These are phyloP conservation scores for Eurois occulta DNA, from an alignment of 2,888 invertebrate species.

Conservation along the genomic window DNA sequence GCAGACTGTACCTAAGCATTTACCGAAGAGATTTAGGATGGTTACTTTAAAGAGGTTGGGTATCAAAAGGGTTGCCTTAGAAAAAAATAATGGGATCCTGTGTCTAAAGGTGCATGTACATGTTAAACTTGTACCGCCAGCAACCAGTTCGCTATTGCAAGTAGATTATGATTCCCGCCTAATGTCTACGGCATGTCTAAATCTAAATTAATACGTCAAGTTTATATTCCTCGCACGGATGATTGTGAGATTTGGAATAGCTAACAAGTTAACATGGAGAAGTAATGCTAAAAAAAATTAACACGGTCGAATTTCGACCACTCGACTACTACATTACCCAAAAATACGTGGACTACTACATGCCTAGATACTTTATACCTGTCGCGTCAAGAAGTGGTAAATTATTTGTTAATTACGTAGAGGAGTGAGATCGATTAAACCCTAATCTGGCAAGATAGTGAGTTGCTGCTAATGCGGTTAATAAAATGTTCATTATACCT, in stretches of 20 bases:
- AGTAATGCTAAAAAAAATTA: neutral
- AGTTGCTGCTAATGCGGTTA: constrained; percentile 41
- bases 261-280: neutral
- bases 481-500: constrained; percentile 37
- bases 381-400: neutral
- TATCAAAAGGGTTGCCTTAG: neutral
- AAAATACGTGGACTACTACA: neutral
- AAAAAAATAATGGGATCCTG: neutral
- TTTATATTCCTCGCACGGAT: neutral
- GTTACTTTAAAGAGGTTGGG: neutral
- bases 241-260: neutral
- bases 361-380: neutral
- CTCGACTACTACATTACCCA: neutral
- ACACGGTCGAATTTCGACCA: neutral
- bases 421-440: constrained; percentile 10
- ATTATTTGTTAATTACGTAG: neutral
- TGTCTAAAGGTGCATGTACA: neutral
- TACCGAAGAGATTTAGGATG: neutral
- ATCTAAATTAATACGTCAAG: neutral
- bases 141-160: neutral
- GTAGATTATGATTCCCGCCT: neutral
- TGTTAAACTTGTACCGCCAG: neutral
- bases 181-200: neutral
- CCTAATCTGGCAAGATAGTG: constrained; percentile 12
- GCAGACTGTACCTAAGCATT: neutral